Evolutionary conservation across 2,888 invertebrate species (phyloP).

Genomic region (Dolichomitus sp.): DNA sequence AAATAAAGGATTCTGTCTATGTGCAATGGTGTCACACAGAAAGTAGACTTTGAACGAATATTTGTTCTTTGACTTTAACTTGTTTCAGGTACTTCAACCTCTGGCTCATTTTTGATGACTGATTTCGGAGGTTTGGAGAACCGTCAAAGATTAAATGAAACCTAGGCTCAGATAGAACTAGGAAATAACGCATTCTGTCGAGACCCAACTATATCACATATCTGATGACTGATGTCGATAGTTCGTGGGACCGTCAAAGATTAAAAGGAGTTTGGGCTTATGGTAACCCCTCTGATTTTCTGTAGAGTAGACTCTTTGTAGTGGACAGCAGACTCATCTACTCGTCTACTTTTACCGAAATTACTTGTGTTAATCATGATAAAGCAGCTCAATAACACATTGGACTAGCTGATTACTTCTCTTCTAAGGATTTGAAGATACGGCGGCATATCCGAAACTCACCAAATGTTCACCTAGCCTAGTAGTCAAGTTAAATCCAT

Average conservation of each 20-base stretch:
- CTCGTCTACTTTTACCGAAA: slow-evolving; percentile 33
- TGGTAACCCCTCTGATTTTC: neutral
- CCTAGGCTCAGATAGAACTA: too few species aligned
- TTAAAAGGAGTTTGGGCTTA: slow-evolving; percentile 12
- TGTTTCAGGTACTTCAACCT: slow-evolving; percentile 12
- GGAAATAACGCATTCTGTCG: too few species aligned
- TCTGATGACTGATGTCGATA: slow-evolving; percentile 20
- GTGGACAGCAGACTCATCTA: neutral
- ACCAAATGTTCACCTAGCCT: too few species aligned
- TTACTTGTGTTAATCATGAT: slow-evolving; percentile 45
- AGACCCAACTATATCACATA: too few species aligned
- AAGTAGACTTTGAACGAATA: too few species aligned
- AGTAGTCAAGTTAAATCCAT: too few species aligned
- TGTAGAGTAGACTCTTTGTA: slow-evolving; percentile 23
- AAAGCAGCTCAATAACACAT: slow-evolving; percentile 1
- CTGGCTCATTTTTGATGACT: too few species aligned
- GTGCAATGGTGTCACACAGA: too few species aligned
- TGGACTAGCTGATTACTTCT: neutral
- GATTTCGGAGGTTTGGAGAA: too few species aligned
- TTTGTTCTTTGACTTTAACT: neutral
- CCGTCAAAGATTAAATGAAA: too few species aligned
- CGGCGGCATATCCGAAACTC: neutral
- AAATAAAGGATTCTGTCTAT: too few species aligned
- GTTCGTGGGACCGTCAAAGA: neutral
- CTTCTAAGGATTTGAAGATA: neutral